Evolutionary conservation across 35 echinoderm and acorn worm species (phyloP).

Genomic region (Acanthaster planci): DNA sequence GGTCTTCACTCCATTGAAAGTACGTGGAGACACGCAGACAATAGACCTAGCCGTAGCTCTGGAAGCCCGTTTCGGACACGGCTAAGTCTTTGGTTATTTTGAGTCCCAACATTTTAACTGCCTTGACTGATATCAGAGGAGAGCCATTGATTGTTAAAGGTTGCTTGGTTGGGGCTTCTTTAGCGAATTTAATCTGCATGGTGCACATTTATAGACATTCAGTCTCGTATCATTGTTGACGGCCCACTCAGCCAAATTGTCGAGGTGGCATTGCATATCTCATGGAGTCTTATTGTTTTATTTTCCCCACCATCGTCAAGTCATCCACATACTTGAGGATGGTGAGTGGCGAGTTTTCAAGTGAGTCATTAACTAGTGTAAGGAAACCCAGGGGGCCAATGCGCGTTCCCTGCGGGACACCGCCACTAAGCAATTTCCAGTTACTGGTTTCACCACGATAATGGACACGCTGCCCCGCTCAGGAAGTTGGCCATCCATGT

Average conservation of each 20-base stretch:
- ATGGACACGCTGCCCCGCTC: slow-evolving; percentile 9
- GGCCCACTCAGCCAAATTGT: too few relatives aligned
- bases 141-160: neutral
- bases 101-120: neutral
- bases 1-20: too few relatives aligned
- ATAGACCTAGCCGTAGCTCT: too few relatives aligned
- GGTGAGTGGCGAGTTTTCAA: too few relatives aligned
- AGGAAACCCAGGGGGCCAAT: slow-evolving; percentile 21
- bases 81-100: neutral
- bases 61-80: too few relatives aligned
- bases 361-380: slow-evolving; percentile 21
- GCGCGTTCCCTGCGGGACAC: slow-evolving; percentile 21
- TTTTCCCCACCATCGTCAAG: too few relatives aligned
- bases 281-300: too few relatives aligned
- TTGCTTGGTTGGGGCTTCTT: neutral
- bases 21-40: too few relatives aligned
- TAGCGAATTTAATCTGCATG: neutral
- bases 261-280: too few relatives aligned
- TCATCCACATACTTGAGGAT: neutral
- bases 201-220: neutral
- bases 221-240: neutral
- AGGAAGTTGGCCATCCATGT: slow-evolving; percentile 47
- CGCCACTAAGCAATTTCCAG: slow-evolving; percentile 25
- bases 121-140: neutral
- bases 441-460: slow-evolving; percentile 16